A percentile compares a stretch with the other conserved stretches of the same genome.
Evolutionary conservation across 2,888 invertebrate genomes (phyloP).

Genomic region (Protodeltote pygarga): DNA sequence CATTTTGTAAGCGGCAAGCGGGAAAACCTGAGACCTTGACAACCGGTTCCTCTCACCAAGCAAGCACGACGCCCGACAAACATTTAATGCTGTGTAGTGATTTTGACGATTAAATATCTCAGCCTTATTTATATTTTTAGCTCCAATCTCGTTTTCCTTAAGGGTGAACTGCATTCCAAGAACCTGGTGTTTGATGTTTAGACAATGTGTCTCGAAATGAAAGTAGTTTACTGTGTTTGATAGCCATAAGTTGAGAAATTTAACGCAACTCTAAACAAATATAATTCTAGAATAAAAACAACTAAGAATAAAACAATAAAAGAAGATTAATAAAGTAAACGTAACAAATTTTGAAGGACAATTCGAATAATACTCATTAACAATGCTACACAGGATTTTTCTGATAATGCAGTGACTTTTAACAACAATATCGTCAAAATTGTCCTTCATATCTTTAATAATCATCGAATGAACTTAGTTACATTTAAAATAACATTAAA

Average conservation of each 20-base stretch:
- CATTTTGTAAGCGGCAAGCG: slow-evolving; percentile 67
- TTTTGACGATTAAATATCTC: slow-evolving; percentile 43
- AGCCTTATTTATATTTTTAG: slow-evolving; percentile 22
- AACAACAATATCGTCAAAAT: too few relatives aligned
- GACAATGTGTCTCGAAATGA: slow-evolving; percentile 3
- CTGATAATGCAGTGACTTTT: too few relatives aligned
- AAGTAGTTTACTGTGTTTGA: slow-evolving; percentile 12
- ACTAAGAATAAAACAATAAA: too few relatives aligned
- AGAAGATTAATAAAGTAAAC: too few relatives aligned
- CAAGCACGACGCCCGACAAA: slow-evolving; percentile 49
- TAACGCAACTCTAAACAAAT: too few relatives aligned
- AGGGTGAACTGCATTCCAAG: slow-evolving; percentile 16
- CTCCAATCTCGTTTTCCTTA: slow-evolving; percentile 19
- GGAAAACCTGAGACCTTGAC: slow-evolving; percentile 83
- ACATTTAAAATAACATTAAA: too few relatives aligned
- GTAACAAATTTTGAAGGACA: too few relatives aligned
- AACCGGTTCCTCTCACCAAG: slow-evolving; percentile 75
- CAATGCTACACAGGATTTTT: neutral
- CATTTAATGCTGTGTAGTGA: slow-evolving; percentile 39
- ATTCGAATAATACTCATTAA: neutral
- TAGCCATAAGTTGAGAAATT: neutral
- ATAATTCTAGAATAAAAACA: too few relatives aligned
- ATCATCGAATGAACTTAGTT: too few relatives aligned
- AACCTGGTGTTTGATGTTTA: slow-evolving; percentile 3
- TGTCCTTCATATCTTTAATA: too few relatives aligned